phyloP scores from a whole-genome alignment of 2,113 vertebrate genomes.

The Pseudorasbora parva region DNA sequence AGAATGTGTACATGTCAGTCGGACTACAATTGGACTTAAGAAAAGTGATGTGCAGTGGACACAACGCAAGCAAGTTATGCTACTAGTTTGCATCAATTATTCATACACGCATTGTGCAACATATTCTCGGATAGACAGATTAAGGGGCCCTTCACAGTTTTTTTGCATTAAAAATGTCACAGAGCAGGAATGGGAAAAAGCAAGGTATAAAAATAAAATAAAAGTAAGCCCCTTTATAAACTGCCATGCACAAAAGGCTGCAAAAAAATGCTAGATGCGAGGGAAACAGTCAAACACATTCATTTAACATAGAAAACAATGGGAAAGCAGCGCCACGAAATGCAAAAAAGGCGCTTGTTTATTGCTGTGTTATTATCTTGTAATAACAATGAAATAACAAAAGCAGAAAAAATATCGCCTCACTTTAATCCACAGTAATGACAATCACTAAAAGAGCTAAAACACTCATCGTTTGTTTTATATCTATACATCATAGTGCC shows the following conservation, averaged over 20 bases:
- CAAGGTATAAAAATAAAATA: neutral
- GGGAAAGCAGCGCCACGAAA: neutral
- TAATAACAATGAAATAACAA: neutral
- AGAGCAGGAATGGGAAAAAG: neutral
- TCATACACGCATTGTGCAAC: neutral
- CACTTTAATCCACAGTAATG: neutral
- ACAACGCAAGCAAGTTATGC: neutral
- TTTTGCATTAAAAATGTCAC: neutral
- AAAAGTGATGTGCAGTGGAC: neutral
- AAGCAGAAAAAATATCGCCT: neutral
- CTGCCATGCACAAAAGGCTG: neutral
- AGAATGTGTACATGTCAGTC: neutral
- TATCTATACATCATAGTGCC: conserved; percentile 20
- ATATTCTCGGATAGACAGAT: neutral
- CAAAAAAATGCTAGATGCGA: neutral
- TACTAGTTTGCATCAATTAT: neutral
- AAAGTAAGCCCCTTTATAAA: too few species aligned
- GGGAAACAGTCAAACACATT: too few species aligned
- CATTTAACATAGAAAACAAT: neutral
- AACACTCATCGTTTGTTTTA: neutral
- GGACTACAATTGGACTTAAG: neutral
- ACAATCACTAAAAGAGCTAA: neutral
- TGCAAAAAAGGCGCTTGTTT: neutral
- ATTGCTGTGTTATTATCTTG: neutral
- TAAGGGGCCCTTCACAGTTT: neutral